Conservation (phyloP, 1,140 invertebrate genomes). For the Drosophila pandora region DNA sequence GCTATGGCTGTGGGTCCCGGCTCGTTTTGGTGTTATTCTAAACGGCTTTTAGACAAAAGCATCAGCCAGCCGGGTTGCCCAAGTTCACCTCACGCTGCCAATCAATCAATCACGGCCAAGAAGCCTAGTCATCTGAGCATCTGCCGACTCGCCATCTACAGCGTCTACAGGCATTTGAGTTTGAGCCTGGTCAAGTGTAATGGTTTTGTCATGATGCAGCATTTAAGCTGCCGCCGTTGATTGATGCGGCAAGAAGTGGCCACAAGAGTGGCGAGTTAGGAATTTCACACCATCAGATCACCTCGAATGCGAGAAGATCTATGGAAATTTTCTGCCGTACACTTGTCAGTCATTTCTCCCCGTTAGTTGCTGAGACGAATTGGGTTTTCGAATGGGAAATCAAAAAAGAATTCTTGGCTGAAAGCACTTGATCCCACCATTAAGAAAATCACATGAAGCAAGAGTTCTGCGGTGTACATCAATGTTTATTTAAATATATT, state of each 20-base stretch:
- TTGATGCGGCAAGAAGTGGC: conserved; percentile 70
- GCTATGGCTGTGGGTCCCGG: conserved; percentile 22
- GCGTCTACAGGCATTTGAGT: conserved; percentile 16
- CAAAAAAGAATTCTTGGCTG: conserved; percentile 5
- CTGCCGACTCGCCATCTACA: conserved; percentile 58
- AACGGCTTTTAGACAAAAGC: conserved; percentile 81
- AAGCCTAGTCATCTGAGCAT: conserved; percentile 78
- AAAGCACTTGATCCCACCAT: not conserved
- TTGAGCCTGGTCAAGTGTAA: conserved; percentile 74
- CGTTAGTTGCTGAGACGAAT: conserved; percentile 25
- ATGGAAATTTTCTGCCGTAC: conserved; percentile 66
- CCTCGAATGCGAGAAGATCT: conserved; percentile 18
- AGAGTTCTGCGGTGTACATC: too few species aligned
- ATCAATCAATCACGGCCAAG: conserved; percentile 79
- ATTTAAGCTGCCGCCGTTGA: conserved; percentile 79
- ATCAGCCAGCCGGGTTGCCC: conserved; percentile 58
- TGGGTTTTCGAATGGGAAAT: conserved; percentile 22
- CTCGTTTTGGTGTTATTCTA: conserved; percentile 75
- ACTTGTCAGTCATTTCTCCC: conserved; percentile 53
- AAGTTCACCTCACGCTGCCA: conserved; percentile 74
- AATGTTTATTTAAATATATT: not conserved
- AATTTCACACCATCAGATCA: conserved; percentile 70
- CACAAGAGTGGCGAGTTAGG: conserved; percentile 69
- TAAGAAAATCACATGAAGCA: not conserved
- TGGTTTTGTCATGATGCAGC: conserved; percentile 82